A percentile compares a stretch with the other conserved stretches of the same genome.
These are phyloP conservation scores for Lypha dubia DNA, from an alignment of 2,888 invertebrate species.

Conservation along the genomic window DNA sequence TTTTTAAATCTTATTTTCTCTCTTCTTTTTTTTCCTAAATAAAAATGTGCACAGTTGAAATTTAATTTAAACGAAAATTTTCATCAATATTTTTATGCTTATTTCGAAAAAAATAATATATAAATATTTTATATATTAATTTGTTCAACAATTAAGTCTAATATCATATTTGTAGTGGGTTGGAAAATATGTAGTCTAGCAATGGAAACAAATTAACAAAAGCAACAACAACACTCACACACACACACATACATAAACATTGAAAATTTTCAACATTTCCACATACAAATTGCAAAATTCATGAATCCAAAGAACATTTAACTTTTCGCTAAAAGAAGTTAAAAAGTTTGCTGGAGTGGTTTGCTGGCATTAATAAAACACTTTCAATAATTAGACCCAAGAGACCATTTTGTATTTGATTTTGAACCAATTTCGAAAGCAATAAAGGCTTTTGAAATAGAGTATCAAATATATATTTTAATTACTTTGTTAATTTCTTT, in stretches of 20 bases:
- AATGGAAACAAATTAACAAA: not conserved
- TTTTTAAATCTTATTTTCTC: slow-evolving; percentile 3
- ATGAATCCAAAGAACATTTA: not conserved
- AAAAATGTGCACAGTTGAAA: not conserved
- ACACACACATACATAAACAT: not conserved
- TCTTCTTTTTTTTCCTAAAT: not conserved
- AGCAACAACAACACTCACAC: not conserved
- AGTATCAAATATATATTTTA: slow-evolving; percentile 30
- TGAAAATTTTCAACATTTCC: not conserved
- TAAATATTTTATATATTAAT: not conserved
- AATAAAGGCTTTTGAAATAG: not conserved
- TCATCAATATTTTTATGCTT: not conserved
- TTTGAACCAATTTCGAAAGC: slow-evolving; percentile 26
- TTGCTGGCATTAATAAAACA: slow-evolving; percentile 30
- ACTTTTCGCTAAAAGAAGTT: not conserved
- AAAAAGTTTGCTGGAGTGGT: not conserved
- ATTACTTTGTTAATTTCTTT: slow-evolving; percentile 40
- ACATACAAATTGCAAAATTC: not conserved
- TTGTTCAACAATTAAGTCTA: not conserved
- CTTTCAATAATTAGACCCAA: slow-evolving; percentile 51
- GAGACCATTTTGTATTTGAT: slow-evolving; percentile 45
- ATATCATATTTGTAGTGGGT: not conserved
- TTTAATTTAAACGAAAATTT: not conserved
- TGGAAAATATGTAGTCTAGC: not conserved
- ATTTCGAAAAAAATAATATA: not conserved